Evolutionary conservation across 2,797 vertebrate species (phyloP).

Genomic region (Menidia menidia): DNA sequence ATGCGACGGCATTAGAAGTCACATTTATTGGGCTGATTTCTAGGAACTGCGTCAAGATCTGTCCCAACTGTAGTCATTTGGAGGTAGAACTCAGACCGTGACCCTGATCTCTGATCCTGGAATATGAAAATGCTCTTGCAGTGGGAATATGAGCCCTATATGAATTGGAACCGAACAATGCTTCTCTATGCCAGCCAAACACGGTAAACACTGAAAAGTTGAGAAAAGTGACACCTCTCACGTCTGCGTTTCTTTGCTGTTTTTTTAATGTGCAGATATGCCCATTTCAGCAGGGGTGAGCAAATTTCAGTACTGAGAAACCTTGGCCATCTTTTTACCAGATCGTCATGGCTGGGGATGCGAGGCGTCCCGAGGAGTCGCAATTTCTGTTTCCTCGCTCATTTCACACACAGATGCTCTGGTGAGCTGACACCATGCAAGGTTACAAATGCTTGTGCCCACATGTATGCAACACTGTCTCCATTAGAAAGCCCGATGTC

Average conservation of each 20-base stretch:
- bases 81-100: background rate
- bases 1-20: constrained; percentile 9
- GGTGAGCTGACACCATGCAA: too few relatives aligned
- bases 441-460: too few relatives aligned
- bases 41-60: constrained; percentile 15
- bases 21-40: background rate
- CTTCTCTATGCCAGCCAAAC: too few relatives aligned
- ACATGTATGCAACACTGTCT: too few relatives aligned
- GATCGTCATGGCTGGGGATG: too few relatives aligned
- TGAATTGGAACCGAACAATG: too few relatives aligned
- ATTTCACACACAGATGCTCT: too few relatives aligned
- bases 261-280: background rate
- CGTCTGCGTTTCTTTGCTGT: background rate
- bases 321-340: too few relatives aligned
- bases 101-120: constrained; percentile 6
- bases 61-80: background rate
- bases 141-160: background rate
- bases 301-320: background rate
- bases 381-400: too few relatives aligned
- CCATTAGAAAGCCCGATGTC: too few relatives aligned
- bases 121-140: background rate
- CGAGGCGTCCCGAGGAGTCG: too few relatives aligned
- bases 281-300: background rate
- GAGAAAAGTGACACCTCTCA: background rate
- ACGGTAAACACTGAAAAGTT: too few relatives aligned